Base-by-base conservation (phyloP, 2,113 vertebrate species). In the Gambusia holbrooki region DNA sequence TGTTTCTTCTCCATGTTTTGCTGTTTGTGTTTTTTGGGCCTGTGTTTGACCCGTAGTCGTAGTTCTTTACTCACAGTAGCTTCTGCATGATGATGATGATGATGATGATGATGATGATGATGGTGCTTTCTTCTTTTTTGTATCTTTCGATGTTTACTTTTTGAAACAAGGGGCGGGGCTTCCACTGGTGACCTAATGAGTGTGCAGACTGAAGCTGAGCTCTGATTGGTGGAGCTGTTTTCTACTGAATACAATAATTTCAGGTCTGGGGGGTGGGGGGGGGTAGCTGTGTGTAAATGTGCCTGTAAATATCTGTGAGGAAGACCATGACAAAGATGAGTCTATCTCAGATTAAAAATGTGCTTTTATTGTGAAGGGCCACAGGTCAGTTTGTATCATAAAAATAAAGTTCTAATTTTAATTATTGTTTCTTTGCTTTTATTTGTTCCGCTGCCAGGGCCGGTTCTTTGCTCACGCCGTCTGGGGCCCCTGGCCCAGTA, bases 351-450 rank as follows among this genome's bases (percentile, higher is more conserved):
- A 84, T 51, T 69, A 71, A 79, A 78, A 89, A 83, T 86, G 83
- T 79, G 89, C 67, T 89, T 87, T 88, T 87, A 84, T 82, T 85
- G 80, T 88, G 77, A 82, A 75, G 58, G 68, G 81, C 74, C 77
- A 72, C 66, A 74, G 68, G 73, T 76, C 84, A 79, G 71, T 94
- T 94, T 94, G 91, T 94, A 94, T 93, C 65, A 87, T 86, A 83
- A 84, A 94, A 94, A 93, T 94, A 94, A 94, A 94, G 85, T 91
- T 93, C 84, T 94, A 92, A 93, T 94, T 94, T 94, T 94, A 94
- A 90, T 89, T 86, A 32, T 71, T 83, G 0, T 66, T 22, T 30
- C 19, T 45, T 37, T 19, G 5, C 27, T 8, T 1, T 25, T 5
- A 30, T 54, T 27, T 5, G 6, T 54, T 66, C 65, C 10, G 32